Base-by-base conservation (phyloP, 1,140 invertebrate species). In the Euglossa dilemma region DNA sequence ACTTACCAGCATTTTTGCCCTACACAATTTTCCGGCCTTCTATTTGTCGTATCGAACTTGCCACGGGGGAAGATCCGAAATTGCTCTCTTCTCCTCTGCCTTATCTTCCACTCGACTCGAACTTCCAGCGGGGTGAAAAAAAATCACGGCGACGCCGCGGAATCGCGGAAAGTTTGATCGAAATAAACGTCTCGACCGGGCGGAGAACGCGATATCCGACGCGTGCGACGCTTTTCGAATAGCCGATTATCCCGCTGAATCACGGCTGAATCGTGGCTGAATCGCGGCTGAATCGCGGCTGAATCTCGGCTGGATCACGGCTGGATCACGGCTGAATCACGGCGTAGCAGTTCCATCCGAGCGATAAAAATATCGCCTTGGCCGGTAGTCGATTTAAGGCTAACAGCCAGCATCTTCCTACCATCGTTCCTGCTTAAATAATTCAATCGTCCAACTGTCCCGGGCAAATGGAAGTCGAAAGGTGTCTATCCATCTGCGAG, bases 11-110 rank as follows among this genome's bases (percentile, higher is more conserved):
- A 81, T 85, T 74, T 69, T 59, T 73, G 71, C 63, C 61, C 64
- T 76, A 76, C 83, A 72, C 80, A 85, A 87, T 82, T 90, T 82
- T 84, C 79, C 69, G n/a, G 74, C 43, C 47, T 83, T 83, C 64
- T 74, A 57, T 79, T 81, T 73, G 71, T 66, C 72, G 69, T 71
- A 75, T 86, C 67, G 75, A 73, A 83, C 36, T 61, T 66, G 43
- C 64, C 73, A 81, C 76, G 47, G 23, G 63, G 66, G 64, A 74
- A 81, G 74, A 71, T 71, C 75, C 36, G 52, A 76, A 80, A 70
- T 20, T 52, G 20, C 28, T 59, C 61, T 28, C 50, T n/a, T 69
- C 20, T 16, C 16, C 16, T 57, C 16, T 50, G 20, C 25, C 36
- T 63, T 61, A 18, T 47, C 47, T 52, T 18, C 7, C 0, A 72